phyloP scores from a whole-genome alignment of 2,888 invertebrate genomes.

The Spatulosminthurus flaviceps region DNA sequence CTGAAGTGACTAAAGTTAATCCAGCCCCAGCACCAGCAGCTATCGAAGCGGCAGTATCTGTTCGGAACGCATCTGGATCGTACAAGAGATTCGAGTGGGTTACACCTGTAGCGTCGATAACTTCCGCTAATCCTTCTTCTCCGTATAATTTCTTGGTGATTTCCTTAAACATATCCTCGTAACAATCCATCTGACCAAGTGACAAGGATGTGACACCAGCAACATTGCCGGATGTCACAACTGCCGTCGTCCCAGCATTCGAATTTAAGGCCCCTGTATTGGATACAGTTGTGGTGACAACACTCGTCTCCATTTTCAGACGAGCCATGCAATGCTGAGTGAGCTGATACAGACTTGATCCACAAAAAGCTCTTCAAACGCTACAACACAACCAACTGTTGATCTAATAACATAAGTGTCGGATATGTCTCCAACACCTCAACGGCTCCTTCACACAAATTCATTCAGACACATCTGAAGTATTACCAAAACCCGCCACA shows the following conservation, averaged over 20 bases:
- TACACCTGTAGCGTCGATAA: conserved; percentile 53
- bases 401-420: neutral
- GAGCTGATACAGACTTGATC: neutral
- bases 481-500: neutral
- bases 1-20: conserved; percentile 53
- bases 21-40: conserved; percentile 43
- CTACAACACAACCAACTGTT: conserved; percentile 12
- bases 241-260: conserved; percentile 15
- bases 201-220: conserved; percentile 24
- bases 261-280: conserved; percentile 24
- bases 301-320: conserved; percentile 57
- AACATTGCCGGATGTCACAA: conserved; percentile 30
- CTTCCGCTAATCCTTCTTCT: conserved; percentile 71
- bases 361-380: neutral
- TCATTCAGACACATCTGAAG: neutral
- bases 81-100: conserved; percentile 55
- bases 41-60: conserved; percentile 40
- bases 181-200: conserved; percentile 64
- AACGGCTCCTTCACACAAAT: neutral
- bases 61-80: conserved; percentile 58
- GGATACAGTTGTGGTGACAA: conserved; percentile 31
- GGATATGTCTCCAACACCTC: neutral
- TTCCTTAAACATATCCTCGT: conserved; percentile 90
- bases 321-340: conserved; percentile 50
- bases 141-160: conserved; percentile 91